These are phyloP conservation scores for Planiliza haematocheilus DNA, from an alignment of 2,113 vertebrate species.

Conservation along the genomic window DNA sequence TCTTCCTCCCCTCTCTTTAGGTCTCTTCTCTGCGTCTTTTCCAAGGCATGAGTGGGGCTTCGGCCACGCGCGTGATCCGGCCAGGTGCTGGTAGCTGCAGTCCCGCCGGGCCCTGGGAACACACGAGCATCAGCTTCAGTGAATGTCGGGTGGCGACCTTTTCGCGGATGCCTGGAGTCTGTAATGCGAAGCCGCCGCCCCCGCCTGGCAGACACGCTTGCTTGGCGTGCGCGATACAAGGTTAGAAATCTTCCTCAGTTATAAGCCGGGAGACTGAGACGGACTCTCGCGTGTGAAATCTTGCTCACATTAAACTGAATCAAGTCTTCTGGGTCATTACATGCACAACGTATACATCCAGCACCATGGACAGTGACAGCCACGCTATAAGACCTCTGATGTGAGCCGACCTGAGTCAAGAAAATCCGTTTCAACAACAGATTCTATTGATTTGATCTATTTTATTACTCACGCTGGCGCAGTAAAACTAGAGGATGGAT, in stretches of 20 bases:
- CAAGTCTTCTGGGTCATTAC: neutral
- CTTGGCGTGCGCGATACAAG: neutral
- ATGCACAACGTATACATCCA: constrained; percentile 9
- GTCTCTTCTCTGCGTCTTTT: constrained; percentile 39
- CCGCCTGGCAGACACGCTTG: constrained; percentile 25
- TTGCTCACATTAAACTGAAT: neutral
- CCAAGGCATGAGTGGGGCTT: constrained; percentile 38
- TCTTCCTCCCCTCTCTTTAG: constrained; percentile 21
- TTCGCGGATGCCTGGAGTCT: constrained; percentile 58
- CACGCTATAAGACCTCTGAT: too few species aligned
- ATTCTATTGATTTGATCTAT: too few species aligned
- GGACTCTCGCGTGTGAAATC: too few species aligned
- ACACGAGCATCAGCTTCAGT: constrained; percentile 38
- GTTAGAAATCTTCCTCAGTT: too few species aligned
- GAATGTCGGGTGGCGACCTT: constrained; percentile 59
- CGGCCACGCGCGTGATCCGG: constrained; percentile 36
- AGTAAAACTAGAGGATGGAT: too few species aligned
- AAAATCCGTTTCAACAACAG: too few species aligned
- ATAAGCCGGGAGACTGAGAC: too few species aligned
- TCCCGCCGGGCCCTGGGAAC: constrained; percentile 47
- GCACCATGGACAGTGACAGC: constrained; percentile 62
- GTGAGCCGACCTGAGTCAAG: too few species aligned
- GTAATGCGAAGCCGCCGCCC: constrained; percentile 48
- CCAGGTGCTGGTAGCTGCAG: constrained; percentile 42
- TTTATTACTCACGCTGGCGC: too few species aligned